A percentile compares a stretch with the other conserved stretches of the same genome.
Evolutionary conservation across 2,888 invertebrate genomes (phyloP).

Genomic region (Brachypterus glaber): DNA sequence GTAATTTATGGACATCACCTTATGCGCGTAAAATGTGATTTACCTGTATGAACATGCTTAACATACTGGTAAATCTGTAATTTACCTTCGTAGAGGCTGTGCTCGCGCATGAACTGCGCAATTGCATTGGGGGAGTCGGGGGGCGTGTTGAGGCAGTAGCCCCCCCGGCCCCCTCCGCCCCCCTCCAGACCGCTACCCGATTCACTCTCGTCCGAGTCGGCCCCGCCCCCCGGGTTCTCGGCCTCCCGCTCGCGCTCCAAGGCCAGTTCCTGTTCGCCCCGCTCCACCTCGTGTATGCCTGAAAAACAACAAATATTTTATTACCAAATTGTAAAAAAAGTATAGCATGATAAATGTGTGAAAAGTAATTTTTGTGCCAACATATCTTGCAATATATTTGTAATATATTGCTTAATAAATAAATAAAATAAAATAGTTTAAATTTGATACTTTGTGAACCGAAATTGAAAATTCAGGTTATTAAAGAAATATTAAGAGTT

Average conservation of each 20-base stretch:
- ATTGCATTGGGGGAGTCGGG: constrained; percentile 85
- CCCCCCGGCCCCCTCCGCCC: constrained; percentile 52
- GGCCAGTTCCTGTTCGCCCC: constrained; percentile 71
- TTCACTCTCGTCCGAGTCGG: constrained; percentile 54
- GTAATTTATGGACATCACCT: no score
- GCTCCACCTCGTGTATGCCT: constrained; percentile 81
- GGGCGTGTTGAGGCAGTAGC: constrained; percentile 70
- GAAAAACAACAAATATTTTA: constrained; percentile 8
- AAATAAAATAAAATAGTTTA: no score
- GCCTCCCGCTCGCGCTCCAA: constrained; percentile 47
- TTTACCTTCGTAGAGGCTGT: constrained; percentile 56
- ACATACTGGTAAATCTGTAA: constrained; percentile 28
- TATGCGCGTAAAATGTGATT: no score
- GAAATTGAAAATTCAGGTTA: no score
- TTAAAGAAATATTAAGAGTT: no score
- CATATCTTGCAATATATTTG: no score
- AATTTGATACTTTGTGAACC: no score
- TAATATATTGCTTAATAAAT: no score
- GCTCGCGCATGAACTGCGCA: constrained; percentile 53
- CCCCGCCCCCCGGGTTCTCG: constrained; percentile 49
- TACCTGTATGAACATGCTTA: no score
- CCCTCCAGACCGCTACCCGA: constrained; percentile 53
- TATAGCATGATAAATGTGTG: no score
- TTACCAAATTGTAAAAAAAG: no score
- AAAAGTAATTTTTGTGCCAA: no score